Evolutionary conservation across 2,113 vertebrate species (phyloP).

Genomic region (Odontophorus gujanensis): DNA sequence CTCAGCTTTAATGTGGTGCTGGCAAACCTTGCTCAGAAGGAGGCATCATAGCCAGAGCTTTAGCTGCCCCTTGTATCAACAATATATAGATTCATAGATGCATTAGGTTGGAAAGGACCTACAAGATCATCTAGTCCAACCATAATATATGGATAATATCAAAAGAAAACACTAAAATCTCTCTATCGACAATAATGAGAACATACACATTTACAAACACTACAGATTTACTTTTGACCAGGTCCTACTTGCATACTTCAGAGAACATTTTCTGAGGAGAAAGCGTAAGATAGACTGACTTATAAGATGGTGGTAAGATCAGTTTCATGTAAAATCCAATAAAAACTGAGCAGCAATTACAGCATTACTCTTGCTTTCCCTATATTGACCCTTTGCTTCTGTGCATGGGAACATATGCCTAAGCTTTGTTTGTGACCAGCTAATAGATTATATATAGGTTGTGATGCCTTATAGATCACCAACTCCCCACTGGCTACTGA

Average conservation of each 20-base stretch:
- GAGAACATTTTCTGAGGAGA: neutral
- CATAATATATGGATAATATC: neutral
- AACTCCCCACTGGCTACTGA: neutral
- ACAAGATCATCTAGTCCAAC: no score
- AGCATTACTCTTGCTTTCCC: neutral
- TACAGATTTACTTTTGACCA: neutral
- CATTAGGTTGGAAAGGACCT: no score
- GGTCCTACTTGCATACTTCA: neutral
- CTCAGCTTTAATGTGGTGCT: neutral
- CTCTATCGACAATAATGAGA: neutral
- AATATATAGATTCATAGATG: no score
- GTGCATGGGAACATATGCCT: accelerated
- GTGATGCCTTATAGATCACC: neutral
- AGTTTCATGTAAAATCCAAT: neutral
- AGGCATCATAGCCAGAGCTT: neutral
- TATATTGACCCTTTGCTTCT: accelerated
- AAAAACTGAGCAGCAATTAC: neutral
- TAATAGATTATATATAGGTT: neutral
- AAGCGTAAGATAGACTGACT: neutral
- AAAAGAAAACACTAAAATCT: neutral
- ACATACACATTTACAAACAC: neutral
- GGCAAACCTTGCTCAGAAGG: neutral
- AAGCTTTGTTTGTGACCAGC: neutral
- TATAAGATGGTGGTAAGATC: neutral
- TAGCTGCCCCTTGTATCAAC: neutral